Percentiles rank a stretch among this genome's conserved stretches.
Conservation (phyloP, 2,797 vertebrate genomes). For the Tenualosa ilisha region DNA sequence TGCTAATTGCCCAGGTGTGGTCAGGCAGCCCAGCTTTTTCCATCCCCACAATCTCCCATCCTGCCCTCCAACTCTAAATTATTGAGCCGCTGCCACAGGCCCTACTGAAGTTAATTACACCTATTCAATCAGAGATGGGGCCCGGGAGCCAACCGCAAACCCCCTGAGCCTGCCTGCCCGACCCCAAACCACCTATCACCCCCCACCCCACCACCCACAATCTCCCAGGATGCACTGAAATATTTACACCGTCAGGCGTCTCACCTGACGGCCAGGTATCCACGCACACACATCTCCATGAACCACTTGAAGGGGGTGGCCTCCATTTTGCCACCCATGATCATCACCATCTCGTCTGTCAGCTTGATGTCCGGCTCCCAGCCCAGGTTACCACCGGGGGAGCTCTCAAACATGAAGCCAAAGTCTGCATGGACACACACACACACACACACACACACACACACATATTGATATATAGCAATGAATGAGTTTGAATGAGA, state of each 20-base stretch:
- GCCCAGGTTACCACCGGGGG: constrained; percentile 93
- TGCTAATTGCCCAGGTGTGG: constrained; percentile 10
- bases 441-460: constrained; percentile 14
- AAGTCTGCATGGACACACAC: constrained; percentile 78
- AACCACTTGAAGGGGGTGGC: constrained; percentile 98
- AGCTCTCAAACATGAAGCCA: constrained; percentile 99
- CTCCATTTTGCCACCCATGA: constrained; percentile 99
- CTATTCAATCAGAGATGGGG: neutral
- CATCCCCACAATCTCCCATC: neutral
- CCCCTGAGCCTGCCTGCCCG: neutral
- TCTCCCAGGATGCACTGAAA: constrained; percentile 36
- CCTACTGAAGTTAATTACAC: neutral
- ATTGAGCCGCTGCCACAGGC: neutral
- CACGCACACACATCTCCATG: constrained; percentile 98
- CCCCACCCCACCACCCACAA: neutral
- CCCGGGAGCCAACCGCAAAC: neutral
- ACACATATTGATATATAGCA: neutral
- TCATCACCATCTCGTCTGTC: constrained; percentile 99
- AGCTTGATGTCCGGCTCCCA: constrained; percentile 98
- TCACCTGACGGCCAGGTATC: constrained; percentile 94
- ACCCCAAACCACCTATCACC: neutral
- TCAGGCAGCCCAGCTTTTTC: neutral
- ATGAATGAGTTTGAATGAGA: neutral
- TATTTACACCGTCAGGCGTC: constrained; percentile 46
- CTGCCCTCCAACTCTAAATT: neutral